Conservation (phyloP, 1,140 invertebrate species). For the Drosophila pseudoananassae region DNA sequence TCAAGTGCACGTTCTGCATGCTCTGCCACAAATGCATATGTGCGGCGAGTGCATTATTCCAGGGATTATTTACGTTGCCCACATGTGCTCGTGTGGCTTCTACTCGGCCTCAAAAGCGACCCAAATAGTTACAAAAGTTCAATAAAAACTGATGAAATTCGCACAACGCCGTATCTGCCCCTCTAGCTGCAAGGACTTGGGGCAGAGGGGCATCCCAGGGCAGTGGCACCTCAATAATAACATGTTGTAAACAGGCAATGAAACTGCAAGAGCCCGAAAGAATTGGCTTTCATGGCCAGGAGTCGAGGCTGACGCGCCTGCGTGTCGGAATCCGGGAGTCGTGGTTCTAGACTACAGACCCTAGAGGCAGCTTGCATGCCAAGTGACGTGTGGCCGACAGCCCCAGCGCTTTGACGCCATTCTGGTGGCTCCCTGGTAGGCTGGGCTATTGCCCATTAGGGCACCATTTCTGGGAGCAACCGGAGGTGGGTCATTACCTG, state of each 20-base stretch:
- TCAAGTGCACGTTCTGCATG: conserved; percentile 39
- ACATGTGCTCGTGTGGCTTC: conserved; percentile 4
- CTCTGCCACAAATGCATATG: conserved; percentile 3
- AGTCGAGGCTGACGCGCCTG: conserved; percentile 38
- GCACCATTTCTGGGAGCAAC: neutral
- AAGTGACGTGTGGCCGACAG: conserved; percentile 55
- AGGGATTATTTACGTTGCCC: conserved; percentile 31
- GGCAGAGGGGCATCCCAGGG: too few relatives aligned
- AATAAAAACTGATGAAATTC: conserved; percentile 22
- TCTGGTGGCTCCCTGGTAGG: conserved; percentile 36
- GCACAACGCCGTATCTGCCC: neutral
- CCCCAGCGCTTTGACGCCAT: conserved; percentile 51
- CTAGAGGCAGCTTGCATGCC: conserved; percentile 20
- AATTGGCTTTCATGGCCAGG: conserved; percentile 7
- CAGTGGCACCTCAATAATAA: neutral
- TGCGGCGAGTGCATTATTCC: conserved; percentile 13
- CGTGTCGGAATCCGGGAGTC: conserved; percentile 28
- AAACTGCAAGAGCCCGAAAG: conserved; percentile 14
- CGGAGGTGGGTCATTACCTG: conserved; percentile 9
- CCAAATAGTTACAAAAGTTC: conserved; percentile 24
- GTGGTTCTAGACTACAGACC: neutral
- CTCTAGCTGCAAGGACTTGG: conserved; percentile 8
- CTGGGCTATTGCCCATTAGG: conserved; percentile 1
- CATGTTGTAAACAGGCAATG: neutral
- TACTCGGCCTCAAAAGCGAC: conserved; percentile 13